Evolutionary conservation across 2,797 vertebrate species (phyloP), one percentile per base, ranked within the genome.

Genomic region (Dallia pectoralis): DNA sequence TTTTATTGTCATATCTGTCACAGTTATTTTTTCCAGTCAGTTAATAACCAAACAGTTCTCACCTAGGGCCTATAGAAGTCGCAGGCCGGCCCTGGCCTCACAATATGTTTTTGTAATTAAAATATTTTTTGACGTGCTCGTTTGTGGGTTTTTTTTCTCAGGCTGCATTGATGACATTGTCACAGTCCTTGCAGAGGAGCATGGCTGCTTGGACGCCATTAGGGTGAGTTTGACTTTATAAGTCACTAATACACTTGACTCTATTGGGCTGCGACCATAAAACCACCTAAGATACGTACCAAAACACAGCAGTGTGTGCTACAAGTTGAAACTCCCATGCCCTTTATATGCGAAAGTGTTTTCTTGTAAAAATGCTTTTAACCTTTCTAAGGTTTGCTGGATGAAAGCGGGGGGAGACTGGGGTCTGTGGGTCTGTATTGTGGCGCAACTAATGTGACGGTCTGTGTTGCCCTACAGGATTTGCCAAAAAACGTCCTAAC

Each of bases 131-230:
- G 36, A n/a, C 14, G 22, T 63, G n/a, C 59, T 40, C 63, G 18
- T 63, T 64, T 72, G 8, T 29, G 36, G n/a, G n/a, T 44, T 48
- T 79, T 72, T 18, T 83, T 76, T 40, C 72, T 36, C 87, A 99
- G 97, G 94, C 77, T 98, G 95, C 59, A 94, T 99, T 80, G 97
- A 99, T 73, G 96, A 99, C 79, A 96, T 96, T 84, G 83, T 98
- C 78, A 95, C 93, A 22, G 97, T 98, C 71, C 87, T 99, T 72
- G 96, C 96, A 47, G 97, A 99, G 90, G 97, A 98, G 80, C 97
- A 99, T 33, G 97, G 97, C 30, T 98, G 96, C 85, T 89, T 97
- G 82, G 96, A 97, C 74, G 85, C 88, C 63, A 92, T 98, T 83
- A 95, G 96, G 96, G 97, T 98, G 85, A 72, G 92, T 7, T 87